Evolutionary conservation across 2,797 vertebrate genomes (phyloP).

Genomic region (Psittacula derbiana): DNA sequence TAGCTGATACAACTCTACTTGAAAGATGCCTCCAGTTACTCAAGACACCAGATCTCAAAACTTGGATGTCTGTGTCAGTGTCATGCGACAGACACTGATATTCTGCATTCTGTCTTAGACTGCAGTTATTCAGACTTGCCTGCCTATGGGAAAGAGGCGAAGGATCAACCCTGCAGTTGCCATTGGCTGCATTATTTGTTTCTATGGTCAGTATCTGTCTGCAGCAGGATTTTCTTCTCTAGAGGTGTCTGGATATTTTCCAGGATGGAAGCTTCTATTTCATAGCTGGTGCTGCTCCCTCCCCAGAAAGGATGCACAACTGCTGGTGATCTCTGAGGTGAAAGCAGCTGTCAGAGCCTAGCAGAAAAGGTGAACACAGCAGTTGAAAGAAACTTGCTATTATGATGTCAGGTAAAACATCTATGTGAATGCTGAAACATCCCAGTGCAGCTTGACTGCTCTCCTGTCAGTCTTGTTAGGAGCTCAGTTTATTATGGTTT

Average conservation of each 20-base stretch:
- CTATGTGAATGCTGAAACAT: background rate
- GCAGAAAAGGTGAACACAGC: background rate
- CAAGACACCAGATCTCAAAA: background rate
- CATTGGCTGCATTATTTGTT: background rate
- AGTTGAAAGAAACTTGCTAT: background rate
- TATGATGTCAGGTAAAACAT: background rate
- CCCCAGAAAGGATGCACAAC: background rate
- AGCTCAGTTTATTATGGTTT: conserved; percentile 8
- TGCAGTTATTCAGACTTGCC: background rate
- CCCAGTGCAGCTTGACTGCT: background rate
- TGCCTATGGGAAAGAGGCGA: background rate
- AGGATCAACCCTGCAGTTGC: background rate
- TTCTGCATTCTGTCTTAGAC: background rate
- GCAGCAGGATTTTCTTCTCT: background rate
- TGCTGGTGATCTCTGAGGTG: background rate
- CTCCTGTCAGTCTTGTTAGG: background rate
- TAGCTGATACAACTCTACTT: background rate
- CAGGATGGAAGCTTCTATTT: background rate
- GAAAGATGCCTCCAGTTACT: background rate
- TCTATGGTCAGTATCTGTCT: background rate
- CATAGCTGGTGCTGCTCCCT: background rate
- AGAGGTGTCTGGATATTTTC: background rate
- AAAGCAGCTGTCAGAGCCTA: background rate
- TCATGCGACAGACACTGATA: background rate
- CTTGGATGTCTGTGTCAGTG: background rate